These are phyloP conservation scores for Rhizoglyphus robini DNA, from an alignment of 1,140 invertebrate species.

Conservation along the genomic window DNA sequence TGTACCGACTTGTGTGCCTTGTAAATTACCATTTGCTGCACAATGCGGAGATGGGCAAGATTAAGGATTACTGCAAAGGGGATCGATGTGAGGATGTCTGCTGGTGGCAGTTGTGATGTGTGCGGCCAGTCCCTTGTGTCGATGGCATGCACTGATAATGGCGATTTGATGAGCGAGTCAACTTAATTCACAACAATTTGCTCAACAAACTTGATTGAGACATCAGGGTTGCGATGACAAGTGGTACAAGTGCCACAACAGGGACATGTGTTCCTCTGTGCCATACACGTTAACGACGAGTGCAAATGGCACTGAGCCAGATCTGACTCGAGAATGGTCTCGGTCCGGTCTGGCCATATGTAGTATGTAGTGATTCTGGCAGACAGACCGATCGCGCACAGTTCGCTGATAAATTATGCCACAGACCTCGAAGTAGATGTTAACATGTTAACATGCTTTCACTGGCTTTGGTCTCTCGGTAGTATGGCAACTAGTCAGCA, in stretches of 20 bases:
- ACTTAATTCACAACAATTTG: slow-evolving; percentile 11
- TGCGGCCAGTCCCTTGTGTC: neutral
- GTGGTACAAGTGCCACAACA: neutral
- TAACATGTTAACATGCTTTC: too few relatives aligned
- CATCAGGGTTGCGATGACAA: neutral
- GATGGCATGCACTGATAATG: slow-evolving; percentile 15
- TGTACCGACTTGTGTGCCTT: neutral
- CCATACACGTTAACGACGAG: slow-evolving; percentile 7
- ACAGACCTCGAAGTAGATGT: too few relatives aligned
- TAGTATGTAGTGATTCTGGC: too few relatives aligned
- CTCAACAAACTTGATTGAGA: slow-evolving; percentile 1
- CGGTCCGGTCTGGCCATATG: too few relatives aligned
- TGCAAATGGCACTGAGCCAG: slow-evolving; percentile 11
- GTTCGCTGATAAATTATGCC: too few relatives aligned
- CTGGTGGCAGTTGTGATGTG: slow-evolving; percentile 2
- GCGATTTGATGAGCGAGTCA: neutral
- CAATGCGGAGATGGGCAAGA: neutral
- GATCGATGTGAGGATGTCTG: neutral
- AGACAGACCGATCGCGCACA: too few relatives aligned
- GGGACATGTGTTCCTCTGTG: neutral
- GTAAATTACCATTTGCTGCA: slow-evolving; percentile 11
- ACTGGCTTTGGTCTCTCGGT: too few relatives aligned
- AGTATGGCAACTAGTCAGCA: too few relatives aligned
- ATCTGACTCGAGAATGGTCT: too few relatives aligned
- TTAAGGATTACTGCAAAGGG: neutral